Evolutionary conservation across 2,113 vertebrate genomes (phyloP).

Genomic region (Myiopsitta monachus): DNA sequence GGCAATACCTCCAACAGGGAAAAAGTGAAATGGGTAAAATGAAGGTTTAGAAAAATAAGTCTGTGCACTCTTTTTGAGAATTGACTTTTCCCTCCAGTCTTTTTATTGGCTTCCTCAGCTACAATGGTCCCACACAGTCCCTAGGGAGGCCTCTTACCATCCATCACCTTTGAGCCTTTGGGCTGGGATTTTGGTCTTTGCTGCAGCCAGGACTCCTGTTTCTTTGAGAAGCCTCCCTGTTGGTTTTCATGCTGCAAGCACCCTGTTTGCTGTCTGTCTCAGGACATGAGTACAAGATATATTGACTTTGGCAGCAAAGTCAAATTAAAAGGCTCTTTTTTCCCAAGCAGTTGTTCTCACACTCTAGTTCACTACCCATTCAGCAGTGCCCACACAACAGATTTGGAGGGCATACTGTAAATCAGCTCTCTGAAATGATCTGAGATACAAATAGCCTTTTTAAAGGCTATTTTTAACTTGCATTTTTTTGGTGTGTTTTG

Average conservation of each 20-base stretch:
- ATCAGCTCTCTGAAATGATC: background rate
- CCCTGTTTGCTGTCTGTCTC: background rate
- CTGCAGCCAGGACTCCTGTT: background rate
- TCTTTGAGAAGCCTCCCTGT: background rate
- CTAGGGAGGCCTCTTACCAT: background rate
- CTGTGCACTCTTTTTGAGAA: background rate
- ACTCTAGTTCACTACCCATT: background rate
- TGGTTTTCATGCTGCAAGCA: background rate
- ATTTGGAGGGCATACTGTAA: background rate
- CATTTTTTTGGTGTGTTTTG: background rate
- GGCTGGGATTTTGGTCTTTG: background rate
- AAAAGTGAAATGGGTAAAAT: background rate
- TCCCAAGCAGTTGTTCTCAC: background rate
- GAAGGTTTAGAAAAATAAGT: background rate
- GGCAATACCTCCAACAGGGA: background rate
- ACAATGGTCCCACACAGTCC: background rate
- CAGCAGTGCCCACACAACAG: background rate
- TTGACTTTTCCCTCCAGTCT: background rate
- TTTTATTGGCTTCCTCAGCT: background rate
- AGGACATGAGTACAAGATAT: background rate
- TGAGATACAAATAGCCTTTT: background rate
- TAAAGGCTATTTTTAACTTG: background rate
- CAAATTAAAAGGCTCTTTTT: background rate
- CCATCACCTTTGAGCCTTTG: background rate
- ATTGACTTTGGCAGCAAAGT: background rate